These are phyloP conservation scores for Phyllotreta striolata DNA, from an alignment of 2,888 invertebrate genomes.

Conservation along the genomic window DNA sequence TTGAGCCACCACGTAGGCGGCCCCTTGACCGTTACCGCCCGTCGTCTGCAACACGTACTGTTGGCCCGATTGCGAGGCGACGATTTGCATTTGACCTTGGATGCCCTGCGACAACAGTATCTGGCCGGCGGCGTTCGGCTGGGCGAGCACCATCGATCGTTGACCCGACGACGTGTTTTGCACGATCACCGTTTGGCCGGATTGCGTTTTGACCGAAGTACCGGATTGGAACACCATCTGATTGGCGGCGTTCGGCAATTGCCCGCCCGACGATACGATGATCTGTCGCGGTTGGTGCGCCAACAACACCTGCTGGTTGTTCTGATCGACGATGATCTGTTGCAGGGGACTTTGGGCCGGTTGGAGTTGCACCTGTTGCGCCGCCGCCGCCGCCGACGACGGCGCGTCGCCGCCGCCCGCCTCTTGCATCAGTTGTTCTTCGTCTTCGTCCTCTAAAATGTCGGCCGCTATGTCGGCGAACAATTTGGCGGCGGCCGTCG, in stretches of 20 bases:
- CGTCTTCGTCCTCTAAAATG: conserved; percentile 82
- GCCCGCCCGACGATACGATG: conserved; percentile 60
- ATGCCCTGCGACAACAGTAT: conserved; percentile 57
- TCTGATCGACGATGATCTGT: conserved; percentile 56
- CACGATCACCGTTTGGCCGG: conserved; percentile 59
- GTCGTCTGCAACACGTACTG: conserved; percentile 65
- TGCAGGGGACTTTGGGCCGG: conserved; percentile 43
- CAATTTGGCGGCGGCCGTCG: conserved; percentile 84
- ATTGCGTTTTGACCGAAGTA: conserved; percentile 56
- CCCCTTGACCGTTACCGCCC: conserved; percentile 62
- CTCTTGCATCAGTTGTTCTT: conserved; percentile 61
- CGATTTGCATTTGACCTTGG: conserved; percentile 62
- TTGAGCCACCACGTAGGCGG: conserved; percentile 72
- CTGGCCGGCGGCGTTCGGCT: conserved; percentile 54
- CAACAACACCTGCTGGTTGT: conserved; percentile 55
- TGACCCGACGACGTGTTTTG: conserved; percentile 56
- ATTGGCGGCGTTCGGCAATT: conserved; percentile 47
- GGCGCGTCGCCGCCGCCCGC: no score
- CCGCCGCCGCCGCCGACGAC: no score
- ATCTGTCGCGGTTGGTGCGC: conserved; percentile 65
- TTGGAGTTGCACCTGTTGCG: conserved; percentile 33
- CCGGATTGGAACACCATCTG: conserved; percentile 53
- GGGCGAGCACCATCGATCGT: conserved; percentile 56
- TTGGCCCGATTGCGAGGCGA: conserved; percentile 57
- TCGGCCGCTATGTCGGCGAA: conserved; percentile 87